A percentile compares a stretch with the other conserved stretches of the same genome.
Evolutionary conservation across 2,797 vertebrate genomes (phyloP).

Genomic region (Odontamblyopus rebecca): DNA sequence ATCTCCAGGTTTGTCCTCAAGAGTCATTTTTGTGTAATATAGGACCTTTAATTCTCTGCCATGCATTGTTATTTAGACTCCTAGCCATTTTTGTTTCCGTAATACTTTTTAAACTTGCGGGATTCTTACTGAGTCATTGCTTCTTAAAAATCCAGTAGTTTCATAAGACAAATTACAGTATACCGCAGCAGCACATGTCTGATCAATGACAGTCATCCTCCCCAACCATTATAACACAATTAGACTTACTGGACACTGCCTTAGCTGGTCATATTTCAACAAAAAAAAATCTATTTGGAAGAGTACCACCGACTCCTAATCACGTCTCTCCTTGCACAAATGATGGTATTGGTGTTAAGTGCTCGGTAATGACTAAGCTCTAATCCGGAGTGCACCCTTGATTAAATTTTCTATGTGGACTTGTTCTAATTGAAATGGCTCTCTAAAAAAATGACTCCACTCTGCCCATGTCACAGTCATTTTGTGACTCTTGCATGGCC

Average conservation of each 20-base stretch:
- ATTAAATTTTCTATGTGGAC: slow-evolving; percentile 58
- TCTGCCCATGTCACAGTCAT: slow-evolving; percentile 20
- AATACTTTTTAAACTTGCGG: neutral
- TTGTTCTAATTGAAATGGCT: slow-evolving; percentile 58
- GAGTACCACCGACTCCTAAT: slow-evolving; percentile 47
- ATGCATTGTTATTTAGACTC: too few species aligned
- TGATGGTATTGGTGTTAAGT: slow-evolving; percentile 59
- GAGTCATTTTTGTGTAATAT: too few species aligned
- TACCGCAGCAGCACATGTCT: slow-evolving; percentile 1
- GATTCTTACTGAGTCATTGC: neutral
- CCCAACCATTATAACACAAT: neutral
- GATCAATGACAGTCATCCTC: neutral
- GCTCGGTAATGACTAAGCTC: slow-evolving; percentile 50
- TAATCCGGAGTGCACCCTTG: slow-evolving; percentile 53
- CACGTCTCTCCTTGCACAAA: slow-evolving; percentile 43
- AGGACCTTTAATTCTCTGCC: too few species aligned
- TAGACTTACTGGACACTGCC: slow-evolving; percentile 29
- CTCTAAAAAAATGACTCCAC: slow-evolving; percentile 29
- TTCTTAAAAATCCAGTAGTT: neutral
- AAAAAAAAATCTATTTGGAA: slow-evolving; percentile 30
- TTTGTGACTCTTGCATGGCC: slow-evolving; percentile 4
- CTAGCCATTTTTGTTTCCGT: neutral
- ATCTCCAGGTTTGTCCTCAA: too few species aligned
- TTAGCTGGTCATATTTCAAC: slow-evolving; percentile 28
- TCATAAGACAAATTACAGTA: neutral